Conservation (phyloP, 2,113 vertebrate genomes). For the Menura novaehollandiae region DNA sequence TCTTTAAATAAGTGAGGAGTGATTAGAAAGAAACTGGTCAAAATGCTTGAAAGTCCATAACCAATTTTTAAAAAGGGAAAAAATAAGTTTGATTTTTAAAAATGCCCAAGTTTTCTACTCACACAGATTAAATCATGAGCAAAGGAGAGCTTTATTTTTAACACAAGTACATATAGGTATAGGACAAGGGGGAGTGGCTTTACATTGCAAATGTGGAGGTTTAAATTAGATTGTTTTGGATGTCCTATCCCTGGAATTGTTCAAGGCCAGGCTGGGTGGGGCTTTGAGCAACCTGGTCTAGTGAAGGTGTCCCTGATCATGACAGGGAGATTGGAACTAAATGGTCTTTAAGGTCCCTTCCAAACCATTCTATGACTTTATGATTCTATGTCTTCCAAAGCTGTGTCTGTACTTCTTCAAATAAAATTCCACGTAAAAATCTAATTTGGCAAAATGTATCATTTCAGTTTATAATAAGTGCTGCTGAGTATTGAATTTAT, state of each 20-base stretch:
- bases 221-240: background rate
- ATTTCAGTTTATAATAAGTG: background rate
- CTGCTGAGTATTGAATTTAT: background rate
- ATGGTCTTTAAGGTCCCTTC: background rate
- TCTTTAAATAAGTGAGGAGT: background rate
- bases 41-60: background rate
- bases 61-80: background rate
- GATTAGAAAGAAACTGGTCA: background rate
- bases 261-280: background rate
- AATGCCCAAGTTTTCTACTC: background rate
- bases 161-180: background rate
- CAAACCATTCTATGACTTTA: background rate
- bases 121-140: background rate
- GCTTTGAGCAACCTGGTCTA: background rate
- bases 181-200: background rate
- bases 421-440: background rate
- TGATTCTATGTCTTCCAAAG: background rate
- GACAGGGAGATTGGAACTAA: background rate
- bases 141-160: background rate
- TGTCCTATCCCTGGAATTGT: background rate
- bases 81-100: background rate
- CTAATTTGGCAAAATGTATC: background rate
- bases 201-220: background rate
- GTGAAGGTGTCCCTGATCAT: background rate
- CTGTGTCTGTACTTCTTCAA: background rate